Conservation (phyloP, 1,140 invertebrate genomes). For the Zophobas morio region DNA sequence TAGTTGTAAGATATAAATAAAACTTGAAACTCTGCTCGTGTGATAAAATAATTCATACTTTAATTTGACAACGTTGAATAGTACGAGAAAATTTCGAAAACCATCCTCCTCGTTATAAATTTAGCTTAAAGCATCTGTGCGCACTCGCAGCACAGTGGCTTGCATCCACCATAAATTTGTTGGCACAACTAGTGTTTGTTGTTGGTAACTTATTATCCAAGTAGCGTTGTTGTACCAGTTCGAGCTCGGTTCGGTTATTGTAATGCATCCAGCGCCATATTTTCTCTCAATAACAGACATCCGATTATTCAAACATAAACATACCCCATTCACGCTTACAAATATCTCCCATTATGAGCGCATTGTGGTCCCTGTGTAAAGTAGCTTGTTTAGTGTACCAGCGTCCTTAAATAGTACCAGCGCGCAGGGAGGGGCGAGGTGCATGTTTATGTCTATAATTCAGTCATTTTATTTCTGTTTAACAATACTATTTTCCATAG, state of each 20-base stretch:
- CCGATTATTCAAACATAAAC: slow-evolving; percentile 42
- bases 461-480: slow-evolving; percentile 54
- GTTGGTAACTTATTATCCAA: slow-evolving; percentile 25
- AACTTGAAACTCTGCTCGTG: no score
- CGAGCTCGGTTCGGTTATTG: slow-evolving; percentile 12
- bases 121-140: no score
- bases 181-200: slow-evolving; percentile 24
- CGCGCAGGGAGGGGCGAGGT: slow-evolving; percentile 1
- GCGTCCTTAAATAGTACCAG: slow-evolving; percentile 37
- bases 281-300: slow-evolving; percentile 26
- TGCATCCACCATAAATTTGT: slow-evolving; percentile 14
- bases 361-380: slow-evolving; percentile 33
- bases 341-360: slow-evolving; percentile 18
- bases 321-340: slow-evolving; percentile 38
- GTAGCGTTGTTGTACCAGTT: slow-evolving; percentile 8
- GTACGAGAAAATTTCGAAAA: no score
- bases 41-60: no score
- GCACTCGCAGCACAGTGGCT: slow-evolving; percentile 21
- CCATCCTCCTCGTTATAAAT: no score
- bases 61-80: no score
- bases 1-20: no score
- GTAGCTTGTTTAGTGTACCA: slow-evolving; percentile 27
- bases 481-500: slow-evolving; percentile 54
- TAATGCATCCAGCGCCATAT: slow-evolving; percentile 33
- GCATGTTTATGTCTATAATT: slow-evolving; percentile 47